phyloP scores from a whole-genome alignment of 2,113 vertebrate genomes.

The Chauna torquata region DNA sequence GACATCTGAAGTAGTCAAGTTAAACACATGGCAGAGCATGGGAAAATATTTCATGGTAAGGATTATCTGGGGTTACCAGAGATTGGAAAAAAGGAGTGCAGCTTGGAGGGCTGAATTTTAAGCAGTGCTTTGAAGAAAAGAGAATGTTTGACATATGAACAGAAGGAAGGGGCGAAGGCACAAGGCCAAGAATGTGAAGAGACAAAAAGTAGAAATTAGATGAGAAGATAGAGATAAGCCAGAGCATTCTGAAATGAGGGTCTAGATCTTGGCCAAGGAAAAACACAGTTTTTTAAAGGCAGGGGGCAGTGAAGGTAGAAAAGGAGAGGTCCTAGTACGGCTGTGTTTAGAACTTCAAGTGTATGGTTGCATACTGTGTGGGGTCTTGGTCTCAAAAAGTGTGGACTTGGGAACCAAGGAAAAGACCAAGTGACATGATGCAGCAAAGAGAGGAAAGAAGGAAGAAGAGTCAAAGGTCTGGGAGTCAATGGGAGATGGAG shows the following conservation, averaged over 20 bases:
- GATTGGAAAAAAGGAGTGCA: background rate
- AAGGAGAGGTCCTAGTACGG: background rate
- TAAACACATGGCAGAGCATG: background rate
- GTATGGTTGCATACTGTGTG: background rate
- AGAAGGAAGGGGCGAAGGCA: background rate
- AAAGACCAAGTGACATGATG: background rate
- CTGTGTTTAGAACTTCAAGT: background rate
- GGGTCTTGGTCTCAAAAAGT: background rate
- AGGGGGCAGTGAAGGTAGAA: background rate
- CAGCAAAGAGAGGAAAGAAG: background rate
- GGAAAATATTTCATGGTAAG: background rate
- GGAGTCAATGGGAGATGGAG: background rate
- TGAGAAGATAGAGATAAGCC: background rate
- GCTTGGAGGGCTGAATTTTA: background rate
- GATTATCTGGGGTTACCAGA: background rate
- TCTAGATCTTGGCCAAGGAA: background rate
- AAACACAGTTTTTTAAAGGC: background rate
- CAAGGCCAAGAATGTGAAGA: background rate
- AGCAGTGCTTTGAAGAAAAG: conserved; percentile 13
- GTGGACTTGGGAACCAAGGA: background rate
- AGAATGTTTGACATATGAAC: background rate
- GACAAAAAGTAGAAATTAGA: background rate
- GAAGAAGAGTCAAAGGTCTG: background rate
- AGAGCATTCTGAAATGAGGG: background rate
- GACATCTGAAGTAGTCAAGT: background rate